Conservation (phyloP, 2,888 invertebrate genomes). For the Pecten maximus region DNA sequence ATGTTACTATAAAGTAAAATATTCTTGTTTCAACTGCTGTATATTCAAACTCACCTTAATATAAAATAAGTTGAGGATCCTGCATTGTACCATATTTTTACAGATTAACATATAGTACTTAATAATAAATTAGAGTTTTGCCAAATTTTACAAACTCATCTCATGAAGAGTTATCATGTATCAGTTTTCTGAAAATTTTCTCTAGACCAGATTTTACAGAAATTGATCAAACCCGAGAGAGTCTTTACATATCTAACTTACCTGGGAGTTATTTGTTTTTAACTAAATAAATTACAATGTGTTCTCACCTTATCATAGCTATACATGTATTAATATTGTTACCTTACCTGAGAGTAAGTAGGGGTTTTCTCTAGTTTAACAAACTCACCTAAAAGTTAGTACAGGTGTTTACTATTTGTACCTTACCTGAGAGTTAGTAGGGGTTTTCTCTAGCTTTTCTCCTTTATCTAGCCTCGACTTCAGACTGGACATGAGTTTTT, state of each 20-base stretch:
- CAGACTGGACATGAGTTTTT: conserved; percentile 55
- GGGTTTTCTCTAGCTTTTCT: conserved; percentile 52
- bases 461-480: conserved; percentile 53
- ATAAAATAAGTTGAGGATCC: no score
- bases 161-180: background rate
- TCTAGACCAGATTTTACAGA: no score
- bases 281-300: no score
- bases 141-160: background rate
- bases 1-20: no score
- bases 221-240: no score
- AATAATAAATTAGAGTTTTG: background rate
- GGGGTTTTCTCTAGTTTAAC: background rate
- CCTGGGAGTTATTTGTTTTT: background rate
- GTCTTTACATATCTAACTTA: no score
- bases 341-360: background rate
- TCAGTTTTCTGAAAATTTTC: background rate
- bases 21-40: background rate
- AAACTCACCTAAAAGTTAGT: background rate
- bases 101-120: no score
- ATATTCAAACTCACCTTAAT: background rate
- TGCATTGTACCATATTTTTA: no score
- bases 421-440: conserved; percentile 60
- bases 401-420: conserved; percentile 46
- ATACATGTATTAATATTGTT: no score
- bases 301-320: no score